Evolutionary conservation across 2,888 invertebrate species (phyloP), one percentile per base, ranked within the genome.

Genomic region (Pollenia griseotomentosa): DNA sequence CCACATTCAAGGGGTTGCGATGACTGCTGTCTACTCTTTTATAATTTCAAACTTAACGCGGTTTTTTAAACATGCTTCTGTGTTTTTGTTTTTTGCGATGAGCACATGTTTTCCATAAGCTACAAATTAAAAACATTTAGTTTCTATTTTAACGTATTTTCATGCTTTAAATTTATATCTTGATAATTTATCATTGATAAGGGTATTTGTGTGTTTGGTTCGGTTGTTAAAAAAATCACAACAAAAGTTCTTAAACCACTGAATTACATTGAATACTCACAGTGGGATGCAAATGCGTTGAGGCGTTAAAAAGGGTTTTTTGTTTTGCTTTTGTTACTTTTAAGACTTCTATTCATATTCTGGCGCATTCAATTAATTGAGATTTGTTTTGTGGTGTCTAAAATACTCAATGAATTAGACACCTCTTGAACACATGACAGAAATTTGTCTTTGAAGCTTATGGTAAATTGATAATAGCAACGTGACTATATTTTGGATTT

Each of bases 371-470:
- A 61, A 73, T 84, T 59, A 73, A 51, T 61, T 16, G 44, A 61
- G 66, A 84, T 84, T 84, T 78, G 51, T 78, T 79, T 61, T 75
- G 82, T 66, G 80, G 77, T 84, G 61, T 78, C 51, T 8, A 33
- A 51, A 63, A 68, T 61, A 19, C 40, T n/a, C 51, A 23, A 12
- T 63, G 48, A 42, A n/a, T 42, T 23, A 53, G 61, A 73, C 19
- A 51, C 6, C 74, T 63, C 81, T 84, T 84, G 70, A 87, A 74
- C 87, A 87, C 84, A 82, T 87, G 87, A 79, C 78, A 68, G 68
- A 87, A 87, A 87, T 87, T 87, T 82, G 84, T 75, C 51, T 73
- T 74, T 85, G 74, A 80, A 85, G 74, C 74, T 85, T 80, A 68
- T 68, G 74, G 7, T 55, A 80, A 85, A 80, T 70, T 80, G 68